Evolutionary conservation across 53 echinoderm and acorn worm genomes (phyloP).

Genomic region (Mesocentrotus franciscanus): DNA sequence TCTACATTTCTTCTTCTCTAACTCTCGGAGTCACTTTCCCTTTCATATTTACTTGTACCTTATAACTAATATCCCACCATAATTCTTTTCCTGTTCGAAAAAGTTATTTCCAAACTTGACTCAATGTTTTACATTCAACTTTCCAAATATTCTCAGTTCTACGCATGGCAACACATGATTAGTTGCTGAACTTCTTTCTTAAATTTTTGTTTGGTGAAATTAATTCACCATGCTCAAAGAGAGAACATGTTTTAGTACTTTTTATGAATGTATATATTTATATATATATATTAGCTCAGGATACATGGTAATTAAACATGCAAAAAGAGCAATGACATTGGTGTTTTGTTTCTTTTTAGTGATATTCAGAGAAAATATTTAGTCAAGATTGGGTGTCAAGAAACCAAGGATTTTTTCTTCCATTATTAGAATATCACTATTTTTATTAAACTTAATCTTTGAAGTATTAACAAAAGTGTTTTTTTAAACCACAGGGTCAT

Average conservation of each 20-base stretch:
- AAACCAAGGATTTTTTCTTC: no score
- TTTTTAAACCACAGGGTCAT: no score
- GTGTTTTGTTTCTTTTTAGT: neutral
- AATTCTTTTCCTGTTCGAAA: neutral
- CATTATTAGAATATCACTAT: no score
- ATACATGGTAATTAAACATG: constrained; percentile 55
- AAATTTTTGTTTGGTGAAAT: neutral
- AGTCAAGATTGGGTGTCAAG: neutral
- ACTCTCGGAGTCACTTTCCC: no score
- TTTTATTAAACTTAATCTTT: no score
- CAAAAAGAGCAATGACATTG: constrained; percentile 16
- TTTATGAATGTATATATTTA: constrained; percentile 53
- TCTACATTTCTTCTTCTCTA: no score
- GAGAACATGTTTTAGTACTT: neutral
- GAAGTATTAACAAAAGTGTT: no score
- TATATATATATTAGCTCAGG: constrained; percentile 64
- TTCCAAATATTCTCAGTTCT: neutral
- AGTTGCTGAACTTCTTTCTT: neutral
- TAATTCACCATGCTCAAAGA: neutral
- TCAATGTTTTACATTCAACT: neutral
- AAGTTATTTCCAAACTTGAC: neutral
- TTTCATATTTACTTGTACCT: neutral
- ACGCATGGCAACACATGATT: neutral
- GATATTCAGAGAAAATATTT: neutral
- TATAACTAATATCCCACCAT: neutral